Evolutionary conservation across 35 echinoderm and acorn worm genomes (phyloP), one percentile per base, ranked within the genome.

Genomic region (Amphiura filiformis): DNA sequence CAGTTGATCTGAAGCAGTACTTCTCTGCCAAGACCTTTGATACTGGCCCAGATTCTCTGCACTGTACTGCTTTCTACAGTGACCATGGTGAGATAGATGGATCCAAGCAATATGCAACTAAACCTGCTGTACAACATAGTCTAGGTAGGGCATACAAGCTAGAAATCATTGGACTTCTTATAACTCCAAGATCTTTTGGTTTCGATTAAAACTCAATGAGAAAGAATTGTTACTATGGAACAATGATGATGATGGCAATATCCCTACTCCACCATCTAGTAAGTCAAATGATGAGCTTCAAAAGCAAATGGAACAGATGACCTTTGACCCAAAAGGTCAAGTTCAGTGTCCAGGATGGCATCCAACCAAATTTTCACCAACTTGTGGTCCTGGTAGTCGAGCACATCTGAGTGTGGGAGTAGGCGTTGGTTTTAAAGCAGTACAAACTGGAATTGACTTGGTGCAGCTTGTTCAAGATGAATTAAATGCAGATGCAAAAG

Each of bases 391-490:
- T 11, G 95, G 92, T 0, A 97, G 95, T 85, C 75, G 89, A 26
- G 88, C 95, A 37, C 95, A 97, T 41, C 86, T 93, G 12, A 94
- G 88, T 31, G 56, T 97, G 31, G 84, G 37, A 0, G 70, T 47
- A 12, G 86, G 87, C 12, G 44, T 65, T n/a, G 87, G 86, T 22
- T 37, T 86, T 0, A 31, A 80, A 30, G 85, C 95, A 1, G 80
- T 91, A 1, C 88, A 97, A 85, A 97, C 95, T 0, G 95, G 95
- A 20, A 31, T 81, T 20, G 95, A 97, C 49, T 76, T 97, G 86
- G 78, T 75, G 14, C 41, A 81, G 44, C 84, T 96, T 49, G 92
- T 96, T 31, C 36, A 86, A 39, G 31, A 39, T 36, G 94, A 96
- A 56, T 86, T 89, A 31, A 82, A 86, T 77, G 89, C 76, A 23